These are phyloP conservation scores for Daboia siamensis DNA, from an alignment of 2,113 vertebrate genomes.

Conservation along the genomic window DNA sequence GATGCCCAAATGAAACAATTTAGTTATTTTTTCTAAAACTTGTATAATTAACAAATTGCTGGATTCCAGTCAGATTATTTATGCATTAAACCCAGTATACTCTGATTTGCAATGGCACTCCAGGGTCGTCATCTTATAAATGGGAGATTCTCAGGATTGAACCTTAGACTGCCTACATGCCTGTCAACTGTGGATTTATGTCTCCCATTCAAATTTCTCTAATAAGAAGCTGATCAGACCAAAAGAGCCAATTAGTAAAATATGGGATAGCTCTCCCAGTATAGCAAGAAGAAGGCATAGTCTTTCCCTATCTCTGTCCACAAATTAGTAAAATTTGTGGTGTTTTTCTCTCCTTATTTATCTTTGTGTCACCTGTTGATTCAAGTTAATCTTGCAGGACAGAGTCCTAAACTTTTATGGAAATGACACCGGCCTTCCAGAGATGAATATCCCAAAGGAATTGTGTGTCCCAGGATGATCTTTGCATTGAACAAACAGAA, in stretches of 20 bases:
- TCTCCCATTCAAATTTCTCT: background rate
- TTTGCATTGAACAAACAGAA: conserved; percentile 8
- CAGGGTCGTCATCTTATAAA: background rate
- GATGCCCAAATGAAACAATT: background rate
- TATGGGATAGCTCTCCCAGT: background rate
- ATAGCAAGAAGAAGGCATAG: background rate
- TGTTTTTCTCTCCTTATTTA: background rate
- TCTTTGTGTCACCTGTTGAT: background rate
- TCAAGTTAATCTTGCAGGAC: background rate
- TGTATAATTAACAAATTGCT: background rate
- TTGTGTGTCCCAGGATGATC: background rate
- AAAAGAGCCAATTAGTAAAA: background rate
- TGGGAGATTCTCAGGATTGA: background rate
- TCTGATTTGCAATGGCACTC: background rate
- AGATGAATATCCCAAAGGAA: background rate
- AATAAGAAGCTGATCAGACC: background rate
- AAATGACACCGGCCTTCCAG: background rate
- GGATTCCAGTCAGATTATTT: background rate
- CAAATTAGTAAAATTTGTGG: background rate
- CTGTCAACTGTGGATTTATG: background rate
- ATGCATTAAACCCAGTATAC: background rate
- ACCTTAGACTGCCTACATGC: background rate
- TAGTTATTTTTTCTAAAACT: background rate
- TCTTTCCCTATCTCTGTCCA: background rate
- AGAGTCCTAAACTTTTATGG: conserved; percentile 26